Base-by-base conservation (phyloP, 30 jellyfish, hydroid and myxozoan species). In the Cassiopea xamachana region DNA sequence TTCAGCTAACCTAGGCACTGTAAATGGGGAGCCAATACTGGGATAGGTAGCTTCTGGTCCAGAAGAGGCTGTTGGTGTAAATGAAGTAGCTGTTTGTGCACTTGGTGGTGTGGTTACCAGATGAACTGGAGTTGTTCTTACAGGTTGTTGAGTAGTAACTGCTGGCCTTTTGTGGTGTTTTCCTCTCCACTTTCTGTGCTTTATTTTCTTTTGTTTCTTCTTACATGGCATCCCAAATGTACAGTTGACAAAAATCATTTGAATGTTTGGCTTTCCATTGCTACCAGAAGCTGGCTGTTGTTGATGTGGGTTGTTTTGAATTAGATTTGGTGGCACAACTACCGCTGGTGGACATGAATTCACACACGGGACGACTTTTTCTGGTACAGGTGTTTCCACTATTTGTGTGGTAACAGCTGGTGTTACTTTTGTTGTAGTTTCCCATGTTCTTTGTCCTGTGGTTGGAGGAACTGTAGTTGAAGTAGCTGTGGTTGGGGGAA, bases 1-100 rank as follows among this genome's bases (percentile, higher is more conserved):
- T 7, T 46, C 58, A 15, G 89, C 86, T 46, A 60, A 50, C 7
- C 87, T 88, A 8, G 95, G 95, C 60, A 68, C 81, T 51, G 95
- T 88, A 78, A 88, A 88, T 47, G 95, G 95, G 64, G 95, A 72
- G 45, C 95, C 95, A 43, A 88, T 80, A 19, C 73, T 83, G 13
- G 95, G 95, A 46, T 77, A 59, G 0, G 95, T 88, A 1, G 79
- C 73, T 1, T 87, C 76, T 13, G 90, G 43, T 6, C 78, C 82
- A 13, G 90, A 43, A n/a, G 90, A 78, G 7, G 39, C 87, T 1
- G 90, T 79, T 44, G 87, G 84, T 7, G 81, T 43, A 64, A 50
- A 50, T 55, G 72, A 46, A 9, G 90, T 71, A 51, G 60, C 50
- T 48, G 79, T 27, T 16, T 80, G 85, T 8, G 19, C 74, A 18